A percentile compares a stretch with the other conserved stretches of the same genome.
Evolutionary conservation across 1,140 invertebrate genomes (phyloP).

Genomic region (Drosophila funebris): DNA sequence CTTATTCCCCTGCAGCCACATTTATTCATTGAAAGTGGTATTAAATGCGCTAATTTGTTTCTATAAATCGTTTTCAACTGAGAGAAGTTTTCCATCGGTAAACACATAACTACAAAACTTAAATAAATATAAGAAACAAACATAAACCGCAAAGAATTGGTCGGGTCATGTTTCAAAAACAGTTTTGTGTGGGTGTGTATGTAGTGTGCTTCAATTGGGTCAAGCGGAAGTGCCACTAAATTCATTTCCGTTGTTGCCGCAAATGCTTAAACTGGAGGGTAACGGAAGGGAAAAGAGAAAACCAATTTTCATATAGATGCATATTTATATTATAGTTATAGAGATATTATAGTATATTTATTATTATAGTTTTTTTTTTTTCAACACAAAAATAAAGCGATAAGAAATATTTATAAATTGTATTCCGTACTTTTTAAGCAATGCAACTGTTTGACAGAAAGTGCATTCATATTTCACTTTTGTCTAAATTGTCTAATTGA

Average conservation of each 20-base stretch:
- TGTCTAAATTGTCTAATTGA: too few relatives aligned
- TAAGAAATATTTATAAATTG: too few relatives aligned
- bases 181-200: background rate
- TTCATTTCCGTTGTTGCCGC: conserved; percentile 56
- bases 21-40: background rate
- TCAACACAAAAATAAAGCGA: too few relatives aligned
- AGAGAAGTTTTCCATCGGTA: background rate
- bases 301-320: background rate
- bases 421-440: too few relatives aligned
- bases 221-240: conserved; percentile 58
- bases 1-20: background rate
- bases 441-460: too few relatives aligned
- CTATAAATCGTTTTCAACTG: background rate
- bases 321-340: background rate
- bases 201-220: conserved; percentile 42
- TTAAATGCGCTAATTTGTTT: background rate
- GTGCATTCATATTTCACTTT: too few relatives aligned
- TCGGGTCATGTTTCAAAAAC: background rate
- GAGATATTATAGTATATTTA: background rate
- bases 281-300: background rate
- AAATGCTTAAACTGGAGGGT: background rate
- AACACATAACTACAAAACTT: conserved; percentile 1
- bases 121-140: conserved; percentile 6
- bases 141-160: conserved; percentile 11
- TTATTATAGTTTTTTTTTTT: background rate